Percentiles rank a stretch among this genome's conserved stretches.
Evolutionary conservation across 2,888 invertebrate genomes (phyloP).

Genomic region (Idaea straminata): DNA sequence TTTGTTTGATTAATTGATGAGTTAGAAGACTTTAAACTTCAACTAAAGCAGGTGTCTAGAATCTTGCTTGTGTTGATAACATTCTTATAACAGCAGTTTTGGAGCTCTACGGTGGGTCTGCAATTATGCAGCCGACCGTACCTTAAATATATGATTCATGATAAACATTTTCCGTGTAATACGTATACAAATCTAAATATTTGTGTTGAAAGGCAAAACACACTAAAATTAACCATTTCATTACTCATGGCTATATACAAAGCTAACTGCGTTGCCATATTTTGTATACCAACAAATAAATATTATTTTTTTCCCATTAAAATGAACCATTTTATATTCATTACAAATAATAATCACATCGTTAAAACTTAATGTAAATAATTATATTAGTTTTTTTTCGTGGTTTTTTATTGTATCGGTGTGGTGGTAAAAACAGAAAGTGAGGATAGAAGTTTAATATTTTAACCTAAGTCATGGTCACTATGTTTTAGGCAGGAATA

Average conservation of each 20-base stretch:
- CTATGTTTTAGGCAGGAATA: not conserved
- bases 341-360: not conserved
- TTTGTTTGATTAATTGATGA: too few relatives aligned
- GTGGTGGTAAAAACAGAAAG: not conserved
- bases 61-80: too few relatives aligned
- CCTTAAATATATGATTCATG: not conserved
- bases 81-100: too few relatives aligned
- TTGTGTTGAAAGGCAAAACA: slow-evolving; percentile 33
- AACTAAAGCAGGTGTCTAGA: too few relatives aligned
- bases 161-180: slow-evolving; percentile 28
- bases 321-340: not conserved
- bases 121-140: too few relatives aligned
- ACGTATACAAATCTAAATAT: slow-evolving; percentile 26
- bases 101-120: too few relatives aligned
- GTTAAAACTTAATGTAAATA: slow-evolving; percentile 17
- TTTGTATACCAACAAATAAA: slow-evolving; percentile 21
- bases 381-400: not conserved
- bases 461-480: too few relatives aligned
- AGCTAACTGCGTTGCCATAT: slow-evolving; percentile 27
- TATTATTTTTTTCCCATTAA: slow-evolving; percentile 2
- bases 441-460: not conserved
- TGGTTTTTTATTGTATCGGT: not conserved
- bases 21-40: too few relatives aligned
- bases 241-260: slow-evolving; percentile 43
- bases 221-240: slow-evolving; percentile 43